A percentile compares a stretch with the other conserved stretches of the same genome.
Evolutionary conservation across 1,140 invertebrate genomes (phyloP).

Genomic region (Papilio glaucus): DNA sequence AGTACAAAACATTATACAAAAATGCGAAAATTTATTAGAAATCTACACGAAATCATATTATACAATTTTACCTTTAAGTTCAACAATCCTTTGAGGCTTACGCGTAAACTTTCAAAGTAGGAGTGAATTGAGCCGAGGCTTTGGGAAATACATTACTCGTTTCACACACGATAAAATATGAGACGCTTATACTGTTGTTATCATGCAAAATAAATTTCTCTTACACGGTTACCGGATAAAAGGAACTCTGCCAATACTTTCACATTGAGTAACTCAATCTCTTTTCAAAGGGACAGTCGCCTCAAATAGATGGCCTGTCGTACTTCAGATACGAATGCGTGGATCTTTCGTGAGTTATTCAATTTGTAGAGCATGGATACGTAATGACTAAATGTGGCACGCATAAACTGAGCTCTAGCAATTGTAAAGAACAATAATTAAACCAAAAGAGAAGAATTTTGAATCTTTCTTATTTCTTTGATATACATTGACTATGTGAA

Average conservation of each 20-base stretch:
- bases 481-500: too few relatives aligned
- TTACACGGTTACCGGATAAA: slow-evolving; percentile 30
- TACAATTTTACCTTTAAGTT: background rate
- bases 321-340: slow-evolving; percentile 66
- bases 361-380: slow-evolving; percentile 66
- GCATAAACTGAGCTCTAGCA: background rate
- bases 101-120: slow-evolving; percentile 32
- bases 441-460: too few relatives aligned
- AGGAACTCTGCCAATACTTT: slow-evolving; percentile 35
- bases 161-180: slow-evolving; percentile 42
- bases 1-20: background rate
- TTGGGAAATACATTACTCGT: slow-evolving; percentile 38
- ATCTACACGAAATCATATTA: background rate
- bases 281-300: slow-evolving; percentile 67
- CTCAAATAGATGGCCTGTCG: slow-evolving; percentile 72
- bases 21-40: background rate
- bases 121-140: slow-evolving; percentile 37
- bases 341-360: slow-evolving; percentile 78
- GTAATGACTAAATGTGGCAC: slow-evolving; percentile 45
- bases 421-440: background rate
- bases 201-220: slow-evolving; percentile 34
- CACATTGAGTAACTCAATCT: slow-evolving; percentile 63
- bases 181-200: slow-evolving; percentile 34
- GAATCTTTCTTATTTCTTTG: too few relatives aligned
- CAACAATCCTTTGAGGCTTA: slow-evolving; percentile 56